Conservation (phyloP, 2,888 invertebrate species). For the Caenorhabditis sulstoni region DNA sequence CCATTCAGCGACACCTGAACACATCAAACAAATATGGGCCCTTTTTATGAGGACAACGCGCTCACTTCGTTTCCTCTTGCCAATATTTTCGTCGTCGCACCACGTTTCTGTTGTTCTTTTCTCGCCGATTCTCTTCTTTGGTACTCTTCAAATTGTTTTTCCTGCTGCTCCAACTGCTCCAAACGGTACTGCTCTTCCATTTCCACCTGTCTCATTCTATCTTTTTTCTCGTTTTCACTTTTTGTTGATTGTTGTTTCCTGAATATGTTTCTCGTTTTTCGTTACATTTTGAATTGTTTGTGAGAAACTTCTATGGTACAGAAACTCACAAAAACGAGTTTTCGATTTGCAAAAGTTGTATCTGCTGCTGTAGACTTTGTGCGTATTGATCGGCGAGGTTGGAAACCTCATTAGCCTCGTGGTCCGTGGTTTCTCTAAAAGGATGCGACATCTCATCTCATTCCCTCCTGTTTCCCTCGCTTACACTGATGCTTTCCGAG, state of each 20-base stretch:
- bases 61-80: constrained; percentile 62
- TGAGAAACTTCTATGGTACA: no score
- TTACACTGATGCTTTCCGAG: constrained; percentile 34
- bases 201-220: constrained; percentile 2
- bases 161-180: constrained; percentile 2
- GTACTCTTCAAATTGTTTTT: constrained; percentile 28
- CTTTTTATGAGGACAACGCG: background rate
- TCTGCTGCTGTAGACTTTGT: constrained; percentile 68
- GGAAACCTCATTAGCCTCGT: constrained; percentile 48
- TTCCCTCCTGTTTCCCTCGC: constrained; percentile 15
- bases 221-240: constrained; percentile 4
- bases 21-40: background rate
- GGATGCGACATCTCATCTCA: background rate
- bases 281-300: background rate
- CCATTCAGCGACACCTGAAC: constrained; percentile 65
- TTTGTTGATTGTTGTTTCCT: constrained; percentile 32
- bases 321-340: constrained; percentile 64
- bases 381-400: constrained; percentile 64
- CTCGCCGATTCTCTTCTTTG: constrained; percentile 7
- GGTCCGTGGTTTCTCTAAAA: constrained; percentile 34
- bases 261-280: background rate
- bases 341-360: constrained; percentile 69
- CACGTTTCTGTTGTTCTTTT: constrained; percentile 17
- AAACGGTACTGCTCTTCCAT: constrained; percentile 20
- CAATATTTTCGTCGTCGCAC: constrained; percentile 47